Evolutionary conservation across 1,140 invertebrate species (phyloP), one percentile per base, ranked within the genome.

Genomic region (Zophobas morio): DNA sequence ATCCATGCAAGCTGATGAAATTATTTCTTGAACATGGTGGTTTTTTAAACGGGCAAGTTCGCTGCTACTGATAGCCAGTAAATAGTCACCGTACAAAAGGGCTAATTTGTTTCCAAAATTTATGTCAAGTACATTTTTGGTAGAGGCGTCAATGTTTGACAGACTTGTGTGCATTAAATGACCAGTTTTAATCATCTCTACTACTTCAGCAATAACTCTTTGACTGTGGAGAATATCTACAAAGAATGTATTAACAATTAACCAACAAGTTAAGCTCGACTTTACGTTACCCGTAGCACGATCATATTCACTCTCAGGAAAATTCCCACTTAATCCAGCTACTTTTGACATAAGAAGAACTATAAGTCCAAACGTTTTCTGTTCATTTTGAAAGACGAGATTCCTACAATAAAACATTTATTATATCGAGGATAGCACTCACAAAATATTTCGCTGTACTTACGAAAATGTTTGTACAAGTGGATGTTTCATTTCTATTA

Each of bases 121-220:
- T 91, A 98, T 93, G 85, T 96, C 94, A 70, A 91, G 88, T 8
- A 90, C 86, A 36, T 88, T 85, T 77, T 91, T 88, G 56, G 84
- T 83, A 32, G 81, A 73, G 6, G 74, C 34, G 8, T 83, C 54
- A 35, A 85, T 77, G 71, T 84, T 85, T 51, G 84, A 47, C 42
- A 86, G 49, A 81, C 94, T 94, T 87, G 97, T 96, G 86, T 99
- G 98, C 32, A 99, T 94, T 51, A 99, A 88, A 86, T 98, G 95
- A 72, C 96, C 96, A 6, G 96, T 98, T 71, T 98, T 92, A 77
- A 99, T 98, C 97, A 99, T 99, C 89, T 99, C 98, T 0, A 96
- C 95, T 8, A 99, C 94, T 88, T 99, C 96, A 0, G 97, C 96
- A 57, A 99, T 88, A 20, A 93, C 93, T 79, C 95, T 89, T 88